Conservation (phyloP, 2,888 invertebrate genomes). For the Ophioninae sp. region DNA sequence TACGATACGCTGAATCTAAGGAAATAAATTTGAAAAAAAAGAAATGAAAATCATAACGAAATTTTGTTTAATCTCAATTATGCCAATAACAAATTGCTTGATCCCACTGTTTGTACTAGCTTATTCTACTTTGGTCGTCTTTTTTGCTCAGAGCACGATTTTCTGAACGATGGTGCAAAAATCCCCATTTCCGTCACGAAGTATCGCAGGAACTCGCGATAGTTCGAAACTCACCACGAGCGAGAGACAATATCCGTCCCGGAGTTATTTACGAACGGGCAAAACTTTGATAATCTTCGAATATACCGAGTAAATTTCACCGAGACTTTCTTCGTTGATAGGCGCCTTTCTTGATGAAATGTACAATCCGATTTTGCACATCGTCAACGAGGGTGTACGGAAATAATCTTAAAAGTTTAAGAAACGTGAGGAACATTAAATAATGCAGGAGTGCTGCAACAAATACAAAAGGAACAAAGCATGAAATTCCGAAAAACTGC, state of each 20-base stretch:
- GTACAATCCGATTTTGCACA: background rate
- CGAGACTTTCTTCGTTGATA: background rate
- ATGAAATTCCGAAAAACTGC: background rate
- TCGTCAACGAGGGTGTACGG: background rate
- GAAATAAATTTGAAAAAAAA: too few relatives aligned
- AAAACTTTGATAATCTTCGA: background rate
- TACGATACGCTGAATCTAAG: too few relatives aligned
- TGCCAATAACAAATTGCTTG: background rate
- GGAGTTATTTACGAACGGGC: background rate
- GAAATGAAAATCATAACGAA: too few relatives aligned
- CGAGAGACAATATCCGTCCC: background rate
- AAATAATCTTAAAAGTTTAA: background rate
- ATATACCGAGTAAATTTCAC: background rate
- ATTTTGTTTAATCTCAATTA: too few relatives aligned
- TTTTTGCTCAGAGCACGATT: background rate
- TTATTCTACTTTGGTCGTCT: background rate
- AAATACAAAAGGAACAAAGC: background rate
- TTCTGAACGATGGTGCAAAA: background rate
- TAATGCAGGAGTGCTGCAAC: background rate
- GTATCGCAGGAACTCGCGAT: background rate
- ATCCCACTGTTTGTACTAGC: background rate
- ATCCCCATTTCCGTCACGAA: background rate
- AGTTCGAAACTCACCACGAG: background rate
- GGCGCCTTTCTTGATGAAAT: background rate
- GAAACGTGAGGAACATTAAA: background rate